A percentile compares a stretch with the other conserved stretches of the same genome.
phyloP scores from a whole-genome alignment of 2,888 invertebrate genomes.

The Hydrotaea diabolus region DNA sequence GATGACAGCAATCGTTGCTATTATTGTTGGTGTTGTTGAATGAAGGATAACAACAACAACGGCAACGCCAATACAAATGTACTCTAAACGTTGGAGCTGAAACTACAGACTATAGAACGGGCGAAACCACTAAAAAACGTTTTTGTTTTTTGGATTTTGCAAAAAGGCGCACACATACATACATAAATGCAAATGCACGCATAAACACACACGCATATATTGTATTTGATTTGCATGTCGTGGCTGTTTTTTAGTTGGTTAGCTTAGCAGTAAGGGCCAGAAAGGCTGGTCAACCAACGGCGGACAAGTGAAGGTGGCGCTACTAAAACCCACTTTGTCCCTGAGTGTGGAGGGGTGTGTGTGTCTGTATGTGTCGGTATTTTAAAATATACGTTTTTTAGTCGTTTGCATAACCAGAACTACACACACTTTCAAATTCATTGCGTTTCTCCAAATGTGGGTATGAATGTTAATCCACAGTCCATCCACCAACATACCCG shows the following conservation, averaged over 20 bases:
- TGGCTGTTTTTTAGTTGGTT: background rate
- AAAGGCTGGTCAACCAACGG: no score
- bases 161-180: no score
- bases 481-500: conserved; percentile 16
- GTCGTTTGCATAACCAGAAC: background rate
- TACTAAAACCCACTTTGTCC: no score
- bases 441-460: conserved; percentile 60
- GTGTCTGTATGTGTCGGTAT: no score
- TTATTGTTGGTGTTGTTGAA: conserved; percentile 51
- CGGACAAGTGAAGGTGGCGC: no score
- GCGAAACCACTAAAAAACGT: conserved; percentile 24
- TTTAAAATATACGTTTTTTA: no score
- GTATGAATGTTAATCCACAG: conserved; percentile 61
- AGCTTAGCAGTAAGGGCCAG: background rate
- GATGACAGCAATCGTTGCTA: conserved; percentile 63
- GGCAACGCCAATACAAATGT: conserved; percentile 1
- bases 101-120: conserved; percentile 57
- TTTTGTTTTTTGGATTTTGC: no score
- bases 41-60: conserved; percentile 46
- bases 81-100: conserved; percentile 61
- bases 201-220: background rate
- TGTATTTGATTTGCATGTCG: conserved; percentile 22
- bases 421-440: conserved; percentile 61
- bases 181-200: background rate
- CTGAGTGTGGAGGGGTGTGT: no score